Evolutionary conservation across 2,113 vertebrate genomes (phyloP).

Genomic region (Polyodon spathula): DNA sequence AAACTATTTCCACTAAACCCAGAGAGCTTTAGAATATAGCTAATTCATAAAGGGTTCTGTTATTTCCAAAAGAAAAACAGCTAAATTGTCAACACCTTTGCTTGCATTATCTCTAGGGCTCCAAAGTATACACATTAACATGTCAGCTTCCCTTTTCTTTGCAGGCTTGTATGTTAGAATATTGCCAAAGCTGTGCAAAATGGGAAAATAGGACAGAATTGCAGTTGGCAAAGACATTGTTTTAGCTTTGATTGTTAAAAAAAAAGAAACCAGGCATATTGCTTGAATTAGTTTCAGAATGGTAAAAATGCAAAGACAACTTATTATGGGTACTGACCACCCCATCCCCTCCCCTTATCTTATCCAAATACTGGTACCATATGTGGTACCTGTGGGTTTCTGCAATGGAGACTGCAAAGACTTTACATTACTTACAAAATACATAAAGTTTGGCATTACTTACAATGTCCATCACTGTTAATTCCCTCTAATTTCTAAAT

Average conservation of each 20-base stretch:
- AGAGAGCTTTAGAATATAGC: background rate
- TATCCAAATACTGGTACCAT: no score
- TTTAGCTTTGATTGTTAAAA: no score
- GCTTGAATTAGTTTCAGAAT: no score
- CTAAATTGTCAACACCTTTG: background rate
- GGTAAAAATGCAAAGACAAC: no score
- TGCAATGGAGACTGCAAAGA: no score
- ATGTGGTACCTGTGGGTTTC: no score
- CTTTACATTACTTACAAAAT: no score
- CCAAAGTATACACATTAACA: slow-evolving; percentile 3
- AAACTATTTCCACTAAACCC: background rate
- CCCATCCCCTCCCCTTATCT: no score
- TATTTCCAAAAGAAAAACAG: background rate
- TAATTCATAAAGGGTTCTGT: background rate
- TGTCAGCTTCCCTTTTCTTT: background rate
- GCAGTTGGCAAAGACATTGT: background rate
- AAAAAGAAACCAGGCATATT: no score
- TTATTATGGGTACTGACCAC: no score
- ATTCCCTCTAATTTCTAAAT: background rate
- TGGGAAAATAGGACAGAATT: background rate
- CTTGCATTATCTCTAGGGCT: background rate
- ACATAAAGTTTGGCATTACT: no score
- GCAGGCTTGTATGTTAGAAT: background rate
- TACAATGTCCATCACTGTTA: background rate
- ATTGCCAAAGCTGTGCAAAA: slow-evolving; percentile 1